A percentile compares a stretch with the other conserved stretches of the same genome.
phyloP scores from a whole-genome alignment of 2,888 invertebrate species.

The Eugnorisma glareosa region DNA sequence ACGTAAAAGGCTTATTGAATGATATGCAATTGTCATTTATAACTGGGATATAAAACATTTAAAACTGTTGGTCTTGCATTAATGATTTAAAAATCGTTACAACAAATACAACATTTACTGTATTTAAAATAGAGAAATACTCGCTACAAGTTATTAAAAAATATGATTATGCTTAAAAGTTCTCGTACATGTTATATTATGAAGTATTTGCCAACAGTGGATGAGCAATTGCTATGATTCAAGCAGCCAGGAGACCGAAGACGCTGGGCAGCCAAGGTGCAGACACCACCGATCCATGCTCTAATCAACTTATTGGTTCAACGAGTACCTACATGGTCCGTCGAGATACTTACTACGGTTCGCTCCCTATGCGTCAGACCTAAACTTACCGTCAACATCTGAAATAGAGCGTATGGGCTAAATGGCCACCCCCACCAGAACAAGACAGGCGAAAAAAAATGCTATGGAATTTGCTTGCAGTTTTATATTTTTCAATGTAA shows the following conservation, averaged over 20 bases:
- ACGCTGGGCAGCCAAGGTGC: constrained; percentile 75
- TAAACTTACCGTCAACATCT: constrained; percentile 91
- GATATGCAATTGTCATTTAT: constrained; percentile 64
- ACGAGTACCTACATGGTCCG: constrained; percentile 77
- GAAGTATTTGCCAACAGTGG: constrained; percentile 49
- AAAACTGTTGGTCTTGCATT: constrained; percentile 53
- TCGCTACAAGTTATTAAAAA: constrained; percentile 21
- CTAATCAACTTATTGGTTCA: constrained; percentile 70
- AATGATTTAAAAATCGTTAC: constrained; percentile 13
- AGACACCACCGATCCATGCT: constrained; percentile 76
- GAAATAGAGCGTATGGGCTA: constrained; percentile 88
- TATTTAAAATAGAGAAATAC: constrained; percentile 24
- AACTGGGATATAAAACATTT: constrained; percentile 26
- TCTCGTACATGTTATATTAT: constrained; percentile 39
- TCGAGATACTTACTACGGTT: constrained; percentile 78
- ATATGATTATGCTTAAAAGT: constrained; percentile 22
- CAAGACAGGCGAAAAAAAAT: constrained; percentile 84
- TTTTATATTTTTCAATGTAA: constrained; percentile 85
- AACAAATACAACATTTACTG: constrained; percentile 55
- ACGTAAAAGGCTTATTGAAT: constrained; percentile 75
- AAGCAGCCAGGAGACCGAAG: constrained; percentile 68
- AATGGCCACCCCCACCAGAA: constrained; percentile 87
- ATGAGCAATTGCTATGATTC: constrained; percentile 64
- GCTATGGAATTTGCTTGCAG: constrained; percentile 87
- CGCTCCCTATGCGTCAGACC: constrained; percentile 83